Base-by-base conservation (phyloP, 2,113 vertebrate genomes). In the Platichthys flesus region DNA sequence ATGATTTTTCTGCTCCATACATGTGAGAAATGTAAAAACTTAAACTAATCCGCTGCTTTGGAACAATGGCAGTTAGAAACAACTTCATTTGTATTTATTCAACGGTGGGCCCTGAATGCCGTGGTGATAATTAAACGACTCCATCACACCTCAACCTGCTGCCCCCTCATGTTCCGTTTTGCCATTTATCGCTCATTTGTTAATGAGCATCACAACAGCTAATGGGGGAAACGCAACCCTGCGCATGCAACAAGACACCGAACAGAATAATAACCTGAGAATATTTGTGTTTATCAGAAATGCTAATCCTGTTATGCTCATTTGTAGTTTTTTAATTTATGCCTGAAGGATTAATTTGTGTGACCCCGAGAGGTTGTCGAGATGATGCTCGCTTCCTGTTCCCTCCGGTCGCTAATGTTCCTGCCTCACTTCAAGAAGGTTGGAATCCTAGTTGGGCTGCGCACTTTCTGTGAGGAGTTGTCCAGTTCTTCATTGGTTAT, bases 271-370 rank as follows among this genome's bases (percentile, higher is more conserved):
- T 65, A 47, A 81, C 14, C 49, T 14, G 9, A 3, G 60, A 47
- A 71, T 78, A 35, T 58, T 67, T 70, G 13, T 74, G 76, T 78
- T 87, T 67, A 72, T 86, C 66, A 71, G 23, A 90, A 88, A 89
- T 90, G 85, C 76, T 82, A 78, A 88, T 90, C 35, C 51, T 78
- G 64, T 88, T 90, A 58, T 63, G 76, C 58, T 79, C 45, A 58
- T 89, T 79, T 78, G 70, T 54, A 54, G 35, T 52, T 68, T 14
- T 57, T 5, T 2, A 49, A 51, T 69, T 71, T 45, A 35, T 5
- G 28, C 61, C 47, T 18, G 35, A 40, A 0, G 54, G 57, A 65
- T 91, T 91, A 82, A 88, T 88, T 61, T 31, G 65, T 35, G 61
- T 73, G 80, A 82, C 54, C 78, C 77, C 16, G 6, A 9, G 64